Evolutionary conservation across 1,140 invertebrate genomes (phyloP), one percentile per base, ranked within the genome.

Genomic region (Himalopsyche phryganea): DNA sequence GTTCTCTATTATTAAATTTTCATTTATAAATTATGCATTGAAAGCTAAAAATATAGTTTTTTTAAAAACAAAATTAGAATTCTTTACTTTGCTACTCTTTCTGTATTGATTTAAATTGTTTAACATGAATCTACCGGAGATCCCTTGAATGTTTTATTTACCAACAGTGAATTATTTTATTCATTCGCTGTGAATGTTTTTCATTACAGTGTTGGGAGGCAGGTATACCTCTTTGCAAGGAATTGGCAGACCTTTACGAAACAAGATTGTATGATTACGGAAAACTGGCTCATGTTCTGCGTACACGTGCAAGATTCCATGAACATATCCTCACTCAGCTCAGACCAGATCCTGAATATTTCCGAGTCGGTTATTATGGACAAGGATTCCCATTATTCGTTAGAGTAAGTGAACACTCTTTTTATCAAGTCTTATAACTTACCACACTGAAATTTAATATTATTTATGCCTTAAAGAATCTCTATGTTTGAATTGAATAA

Each of bases 361-460:
- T 98, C 69, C 78, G 96, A 14, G 96, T 98, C 42, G 94, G 92
- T 17, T 98, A 96, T 74, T 98, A 95, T 70, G 96, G 96, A 13
- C 83, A 88, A 54, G 91, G 91, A 33, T 94, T 97, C 72, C 96
- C 96, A 5, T 79, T 95, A 0, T 98, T 98, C 76, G 87, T 98
- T 14, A 83, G 92, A 74, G 94, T 96, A 79, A 82, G 84, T 45
- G 15, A 40, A 3, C 4, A 28, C 23, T 28, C 4, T n/a, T n/a
- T n/a, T n/a, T n/a, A n/a, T n/a, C n/a, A n/a, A n/a, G n/a, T n/a
- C n/a, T n/a, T n/a, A n/a, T n/a, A n/a, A n/a, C n/a, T n/a, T n/a
- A n/a, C n/a, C n/a, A n/a, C n/a, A n/a, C n/a, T n/a, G n/a, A n/a
- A n/a, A n/a, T n/a, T n/a, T n/a, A n/a, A n/a, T n/a, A n/a, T n/a